Conservation (phyloP, 2,113 vertebrate genomes). For the Dromiciops gliroides region DNA sequence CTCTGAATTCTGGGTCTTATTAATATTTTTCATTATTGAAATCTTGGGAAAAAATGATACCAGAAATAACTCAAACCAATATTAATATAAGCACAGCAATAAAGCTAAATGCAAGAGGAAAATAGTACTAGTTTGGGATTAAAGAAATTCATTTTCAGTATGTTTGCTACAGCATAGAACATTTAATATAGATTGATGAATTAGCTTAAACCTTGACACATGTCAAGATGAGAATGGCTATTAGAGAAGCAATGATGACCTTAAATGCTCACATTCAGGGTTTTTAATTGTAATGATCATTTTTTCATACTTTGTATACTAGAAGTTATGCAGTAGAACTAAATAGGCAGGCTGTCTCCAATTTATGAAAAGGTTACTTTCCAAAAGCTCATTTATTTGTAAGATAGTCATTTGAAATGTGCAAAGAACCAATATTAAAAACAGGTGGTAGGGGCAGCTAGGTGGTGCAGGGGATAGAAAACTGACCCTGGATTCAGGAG, state of each 20-base stretch:
- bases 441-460: background rate
- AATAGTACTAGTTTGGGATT: background rate
- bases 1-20: conserved; percentile 7
- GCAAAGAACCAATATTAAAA: background rate
- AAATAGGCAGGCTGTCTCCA: background rate
- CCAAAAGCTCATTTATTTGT: background rate
- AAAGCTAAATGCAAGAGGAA: background rate
- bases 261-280: background rate
- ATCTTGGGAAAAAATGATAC: conserved; percentile 22
- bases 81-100: background rate
- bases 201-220: conserved; percentile 1
- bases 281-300: background rate
- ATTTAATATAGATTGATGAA: background rate
- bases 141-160: background rate
- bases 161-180: background rate
- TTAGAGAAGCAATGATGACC: background rate
- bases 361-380: background rate
- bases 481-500: background rate
- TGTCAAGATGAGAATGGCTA: background rate
- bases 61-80: background rate
- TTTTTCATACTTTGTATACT: background rate
- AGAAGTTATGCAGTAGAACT: conserved; percentile 3
- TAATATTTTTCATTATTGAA: background rate
- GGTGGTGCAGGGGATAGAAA: background rate
- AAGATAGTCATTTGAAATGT: background rate